Evolutionary conservation across 2,113 vertebrate genomes (phyloP).

Genomic region (Mesitornis unicolor): DNA sequence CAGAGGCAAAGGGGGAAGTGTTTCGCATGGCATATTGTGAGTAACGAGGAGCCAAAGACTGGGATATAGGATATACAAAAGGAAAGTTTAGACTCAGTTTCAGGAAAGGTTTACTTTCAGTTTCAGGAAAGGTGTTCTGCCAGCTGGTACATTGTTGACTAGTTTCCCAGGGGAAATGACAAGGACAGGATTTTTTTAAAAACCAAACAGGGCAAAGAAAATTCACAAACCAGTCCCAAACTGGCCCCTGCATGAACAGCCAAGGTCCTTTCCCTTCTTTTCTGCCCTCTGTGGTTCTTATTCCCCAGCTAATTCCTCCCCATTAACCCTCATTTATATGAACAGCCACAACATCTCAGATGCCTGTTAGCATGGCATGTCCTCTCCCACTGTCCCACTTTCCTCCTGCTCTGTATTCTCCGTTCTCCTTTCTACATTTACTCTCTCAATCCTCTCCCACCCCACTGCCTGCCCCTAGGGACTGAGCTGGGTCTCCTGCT

Average conservation of each 20-base stretch:
- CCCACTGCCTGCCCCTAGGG: neutral
- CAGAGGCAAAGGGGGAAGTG: neutral
- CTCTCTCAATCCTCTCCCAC: neutral
- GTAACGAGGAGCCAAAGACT: neutral
- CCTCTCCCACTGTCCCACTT: neutral
- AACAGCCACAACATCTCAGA: neutral
- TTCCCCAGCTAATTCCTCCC: neutral
- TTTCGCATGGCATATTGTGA: neutral
- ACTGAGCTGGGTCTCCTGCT: neutral
- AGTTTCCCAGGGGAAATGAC: neutral
- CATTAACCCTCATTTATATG: neutral
- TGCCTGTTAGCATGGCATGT: neutral
- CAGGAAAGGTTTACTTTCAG: conserved; percentile 31
- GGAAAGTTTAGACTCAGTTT: conserved; percentile 27
- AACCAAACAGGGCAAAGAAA: conserved; percentile 1
- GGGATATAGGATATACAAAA: neutral
- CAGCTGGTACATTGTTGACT: neutral
- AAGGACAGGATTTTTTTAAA: neutral
- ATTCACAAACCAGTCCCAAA: neutral
- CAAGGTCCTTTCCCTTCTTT: neutral
- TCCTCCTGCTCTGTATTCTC: neutral
- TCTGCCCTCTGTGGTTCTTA: neutral
- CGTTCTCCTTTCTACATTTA: neutral
- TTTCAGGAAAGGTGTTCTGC: conserved; percentile 25
- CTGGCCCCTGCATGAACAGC: rapidly evolving